Evolutionary conservation across 2,888 invertebrate genomes (phyloP).

Genomic region (Papilio elwesi): DNA sequence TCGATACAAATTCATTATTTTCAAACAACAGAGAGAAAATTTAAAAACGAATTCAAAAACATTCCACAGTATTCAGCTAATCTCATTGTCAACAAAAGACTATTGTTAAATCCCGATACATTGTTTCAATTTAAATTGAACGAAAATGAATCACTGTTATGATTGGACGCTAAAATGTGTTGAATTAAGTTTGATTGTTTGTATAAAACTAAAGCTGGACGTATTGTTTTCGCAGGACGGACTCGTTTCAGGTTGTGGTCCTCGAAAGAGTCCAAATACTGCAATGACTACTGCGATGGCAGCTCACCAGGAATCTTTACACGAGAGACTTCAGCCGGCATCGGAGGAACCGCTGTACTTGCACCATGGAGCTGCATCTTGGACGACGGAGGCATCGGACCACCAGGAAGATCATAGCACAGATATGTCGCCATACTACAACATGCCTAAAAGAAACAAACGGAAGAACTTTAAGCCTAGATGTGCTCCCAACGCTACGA

Average conservation of each 20-base stretch:
- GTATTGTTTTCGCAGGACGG: constrained; percentile 64
- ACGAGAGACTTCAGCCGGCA: constrained; percentile 79
- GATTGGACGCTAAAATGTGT: constrained; percentile 78
- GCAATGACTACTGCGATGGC: constrained; percentile 85
- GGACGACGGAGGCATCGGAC: constrained; percentile 74
- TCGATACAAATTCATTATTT: constrained; percentile 54
- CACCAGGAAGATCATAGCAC: constrained; percentile 73
- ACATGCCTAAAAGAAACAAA: constrained; percentile 88
- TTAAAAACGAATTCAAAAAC: constrained; percentile 75
- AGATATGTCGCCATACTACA: constrained; percentile 76
- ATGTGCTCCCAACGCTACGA: constrained; percentile 85
- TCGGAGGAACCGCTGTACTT: constrained; percentile 76
- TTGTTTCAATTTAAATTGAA: constrained; percentile 78
- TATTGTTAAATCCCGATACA: constrained; percentile 79
- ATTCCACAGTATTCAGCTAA: constrained; percentile 82
- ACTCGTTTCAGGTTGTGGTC: constrained; percentile 69
- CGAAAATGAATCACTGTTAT: constrained; percentile 82
- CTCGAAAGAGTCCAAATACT: constrained; percentile 70
- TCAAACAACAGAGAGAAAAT: constrained; percentile 79
- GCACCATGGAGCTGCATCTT: constrained; percentile 81
- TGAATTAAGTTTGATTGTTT: constrained; percentile 79
- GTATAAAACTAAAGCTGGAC: constrained; percentile 56
- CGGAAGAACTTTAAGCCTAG: constrained; percentile 91
- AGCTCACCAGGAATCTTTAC: constrained; percentile 82
- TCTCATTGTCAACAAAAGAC: constrained; percentile 81